A percentile compares a stretch with the other conserved stretches of the same genome.
Evolutionary conservation across 1,140 invertebrate genomes (phyloP).

Genomic region (Achroia grisella): DNA sequence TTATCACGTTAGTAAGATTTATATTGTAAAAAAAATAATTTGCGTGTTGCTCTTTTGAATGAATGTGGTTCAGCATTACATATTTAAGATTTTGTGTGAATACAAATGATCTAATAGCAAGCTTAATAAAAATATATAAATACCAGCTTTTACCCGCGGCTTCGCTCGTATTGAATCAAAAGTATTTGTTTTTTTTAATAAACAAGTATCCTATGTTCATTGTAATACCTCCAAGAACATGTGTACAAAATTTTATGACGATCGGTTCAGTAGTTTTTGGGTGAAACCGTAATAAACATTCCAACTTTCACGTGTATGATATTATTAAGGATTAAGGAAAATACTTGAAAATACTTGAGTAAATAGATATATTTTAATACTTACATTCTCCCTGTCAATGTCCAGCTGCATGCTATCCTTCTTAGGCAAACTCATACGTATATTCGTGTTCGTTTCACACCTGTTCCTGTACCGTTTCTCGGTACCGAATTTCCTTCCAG

Average conservation of each 20-base stretch:
- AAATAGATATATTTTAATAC: constrained; percentile 10
- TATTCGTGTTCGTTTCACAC: constrained; percentile 2
- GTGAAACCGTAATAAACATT: too few species aligned
- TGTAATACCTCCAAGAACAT: too few species aligned
- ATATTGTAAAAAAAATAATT: background rate
- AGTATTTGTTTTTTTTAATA: background rate
- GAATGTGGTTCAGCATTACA: background rate
- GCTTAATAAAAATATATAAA: background rate
- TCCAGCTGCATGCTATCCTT: constrained; percentile 36
- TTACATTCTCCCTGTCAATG: constrained; percentile 57
- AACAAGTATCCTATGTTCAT: too few species aligned
- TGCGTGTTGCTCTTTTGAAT: too few species aligned
- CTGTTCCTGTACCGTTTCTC: constrained; percentile 37
- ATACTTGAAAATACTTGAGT: background rate
- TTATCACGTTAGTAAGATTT: too few species aligned
- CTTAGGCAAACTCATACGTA: constrained; percentile 26
- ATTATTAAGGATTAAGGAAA: too few species aligned
- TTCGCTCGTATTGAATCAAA: too few species aligned
- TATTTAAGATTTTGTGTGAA: too few species aligned
- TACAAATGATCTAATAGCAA: background rate
- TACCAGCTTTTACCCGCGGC: too few species aligned
- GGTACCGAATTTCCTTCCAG: constrained; percentile 36
- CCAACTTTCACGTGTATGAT: too few species aligned
- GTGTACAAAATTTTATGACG: too few species aligned
- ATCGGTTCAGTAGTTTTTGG: too few species aligned